These are phyloP conservation scores for Orchesellides sinensis DNA, from an alignment of 2,888 invertebrate species.

Conservation along the genomic window DNA sequence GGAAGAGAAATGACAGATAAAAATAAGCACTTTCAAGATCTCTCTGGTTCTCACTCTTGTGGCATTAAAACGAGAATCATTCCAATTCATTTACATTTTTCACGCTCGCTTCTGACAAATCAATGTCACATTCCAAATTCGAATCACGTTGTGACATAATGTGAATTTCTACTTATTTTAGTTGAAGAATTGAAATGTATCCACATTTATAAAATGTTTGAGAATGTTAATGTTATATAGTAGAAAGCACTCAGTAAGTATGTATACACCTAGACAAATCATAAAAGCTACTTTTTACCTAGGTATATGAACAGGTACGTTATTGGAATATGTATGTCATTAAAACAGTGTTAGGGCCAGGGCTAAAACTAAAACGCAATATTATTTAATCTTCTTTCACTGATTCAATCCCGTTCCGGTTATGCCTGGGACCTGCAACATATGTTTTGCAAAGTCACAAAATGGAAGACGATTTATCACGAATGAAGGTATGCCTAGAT, in stretches of 20 bases:
- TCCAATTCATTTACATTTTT: neutral
- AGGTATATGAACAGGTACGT: neutral
- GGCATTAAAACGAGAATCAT: neutral
- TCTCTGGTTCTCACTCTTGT: neutral
- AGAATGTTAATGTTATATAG: too few species aligned
- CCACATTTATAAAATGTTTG: too few species aligned
- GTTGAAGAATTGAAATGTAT: neutral
- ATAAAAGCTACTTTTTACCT: neutral
- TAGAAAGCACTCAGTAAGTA: too few species aligned
- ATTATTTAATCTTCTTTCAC: too few species aligned
- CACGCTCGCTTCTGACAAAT: constrained; percentile 8
- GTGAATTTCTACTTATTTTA: constrained; percentile 5
- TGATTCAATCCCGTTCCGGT: too few species aligned
- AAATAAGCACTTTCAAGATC: neutral
- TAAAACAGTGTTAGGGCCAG: neutral
- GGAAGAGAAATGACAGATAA: constrained; percentile 33
- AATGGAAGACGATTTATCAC: neutral
- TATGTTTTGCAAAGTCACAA: too few species aligned
- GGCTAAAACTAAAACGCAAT: too few species aligned
- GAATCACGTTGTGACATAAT: constrained; percentile 31
- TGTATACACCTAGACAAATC: neutral
- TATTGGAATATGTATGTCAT: neutral
- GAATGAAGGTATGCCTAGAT: too few species aligned
- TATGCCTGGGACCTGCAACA: too few species aligned
- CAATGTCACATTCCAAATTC: constrained; percentile 34